A percentile compares a stretch with the other conserved stretches of the same genome.
These are phyloP conservation scores for Enhydra lutris DNA, from an alignment of 2,113 vertebrate genomes.

Conservation along the genomic window DNA sequence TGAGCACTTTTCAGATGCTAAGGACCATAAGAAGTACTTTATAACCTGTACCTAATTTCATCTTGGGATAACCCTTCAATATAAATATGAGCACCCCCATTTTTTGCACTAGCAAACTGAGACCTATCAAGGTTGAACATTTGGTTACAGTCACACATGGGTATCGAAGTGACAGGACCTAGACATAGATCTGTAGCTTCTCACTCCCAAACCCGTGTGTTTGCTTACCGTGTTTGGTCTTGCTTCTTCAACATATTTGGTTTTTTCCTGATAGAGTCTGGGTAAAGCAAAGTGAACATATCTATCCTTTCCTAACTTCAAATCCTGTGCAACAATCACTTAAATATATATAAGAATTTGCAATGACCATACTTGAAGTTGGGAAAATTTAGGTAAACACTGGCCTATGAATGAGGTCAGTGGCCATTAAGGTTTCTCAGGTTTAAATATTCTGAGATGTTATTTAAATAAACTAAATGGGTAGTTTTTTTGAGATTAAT, in stretches of 20 bases:
- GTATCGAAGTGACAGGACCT: neutral
- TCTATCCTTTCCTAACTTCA: neutral
- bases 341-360: neutral
- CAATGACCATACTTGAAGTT: neutral
- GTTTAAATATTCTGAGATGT: slow-evolving; percentile 42
- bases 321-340: neutral
- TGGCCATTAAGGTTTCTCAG: neutral
- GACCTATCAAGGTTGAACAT: neutral
- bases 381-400: neutral
- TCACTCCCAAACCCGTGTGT: neutral
- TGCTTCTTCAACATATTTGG: neutral
- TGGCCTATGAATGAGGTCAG: neutral
- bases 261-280: neutral
- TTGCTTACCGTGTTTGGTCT: neutral
- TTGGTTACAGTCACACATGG: neutral
- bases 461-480: slow-evolving; percentile 60
- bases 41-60: neutral
- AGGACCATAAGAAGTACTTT: neutral
- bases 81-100: neutral
- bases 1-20: neutral
- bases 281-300: neutral
- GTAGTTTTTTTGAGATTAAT: slow-evolving; percentile 35
- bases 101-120: neutral
- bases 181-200: neutral
- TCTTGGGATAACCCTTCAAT: neutral